These are phyloP conservation scores for Actenoides lindsayi DNA, from an alignment of 2,113 vertebrate species.

Conservation along the genomic window DNA sequence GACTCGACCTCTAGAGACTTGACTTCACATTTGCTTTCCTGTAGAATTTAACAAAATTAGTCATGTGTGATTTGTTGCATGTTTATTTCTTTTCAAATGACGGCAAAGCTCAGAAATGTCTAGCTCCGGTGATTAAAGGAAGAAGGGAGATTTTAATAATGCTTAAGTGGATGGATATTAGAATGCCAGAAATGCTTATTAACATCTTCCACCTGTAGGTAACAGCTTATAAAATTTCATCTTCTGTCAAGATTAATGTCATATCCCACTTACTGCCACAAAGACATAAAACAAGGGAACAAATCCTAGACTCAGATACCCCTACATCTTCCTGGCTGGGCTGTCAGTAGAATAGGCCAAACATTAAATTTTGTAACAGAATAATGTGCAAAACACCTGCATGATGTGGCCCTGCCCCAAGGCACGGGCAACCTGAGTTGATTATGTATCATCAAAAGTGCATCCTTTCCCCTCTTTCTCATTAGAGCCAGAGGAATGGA, in stretches of 20 bases:
- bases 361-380: not conserved
- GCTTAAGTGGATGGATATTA: constrained; percentile 13
- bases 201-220: not conserved
- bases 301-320: not conserved
- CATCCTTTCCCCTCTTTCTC: not conserved
- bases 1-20: constrained; percentile 42
- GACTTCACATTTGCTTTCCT: constrained; percentile 66
- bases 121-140: constrained; percentile 40
- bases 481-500: not conserved
- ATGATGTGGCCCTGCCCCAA: not conserved
- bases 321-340: not conserved
- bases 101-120: constrained; percentile 35
- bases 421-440: not conserved
- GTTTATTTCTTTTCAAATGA: constrained; percentile 48
- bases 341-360: not conserved
- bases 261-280: not conserved
- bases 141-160: constrained; percentile 18
- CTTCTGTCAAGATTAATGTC: not conserved
- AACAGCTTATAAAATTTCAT: not conserved
- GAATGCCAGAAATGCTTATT: constrained; percentile 9
- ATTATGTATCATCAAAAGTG: not conserved
- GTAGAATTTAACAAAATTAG: constrained; percentile 68
- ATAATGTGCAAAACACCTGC: not conserved
- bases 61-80: constrained; percentile 33
- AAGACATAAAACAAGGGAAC: not conserved